These are phyloP conservation scores for Tigriopus japonicus DNA, from an alignment of 1,140 invertebrate species.

Conservation along the genomic window DNA sequence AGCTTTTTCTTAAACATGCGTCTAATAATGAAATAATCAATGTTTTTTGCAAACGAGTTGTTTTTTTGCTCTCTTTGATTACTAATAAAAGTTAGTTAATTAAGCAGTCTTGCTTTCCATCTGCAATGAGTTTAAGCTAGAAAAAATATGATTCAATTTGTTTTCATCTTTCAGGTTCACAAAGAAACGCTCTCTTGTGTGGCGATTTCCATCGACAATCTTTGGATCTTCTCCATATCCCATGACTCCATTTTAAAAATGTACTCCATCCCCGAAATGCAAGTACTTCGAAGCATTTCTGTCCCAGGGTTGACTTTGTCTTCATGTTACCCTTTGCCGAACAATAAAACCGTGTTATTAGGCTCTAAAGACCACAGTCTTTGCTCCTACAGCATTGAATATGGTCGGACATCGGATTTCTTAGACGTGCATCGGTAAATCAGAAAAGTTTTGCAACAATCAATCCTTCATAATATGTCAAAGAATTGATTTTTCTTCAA, in stretches of 20 bases:
- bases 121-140: too few species aligned
- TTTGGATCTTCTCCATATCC: slow-evolving; percentile 2
- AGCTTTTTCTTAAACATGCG: too few species aligned
- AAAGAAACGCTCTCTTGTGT: background rate
- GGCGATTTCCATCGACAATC: slow-evolving; percentile 3
- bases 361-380: background rate
- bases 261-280: slow-evolving; percentile 1
- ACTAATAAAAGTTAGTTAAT: too few species aligned
- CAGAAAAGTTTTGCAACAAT: background rate
- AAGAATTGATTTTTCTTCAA: background rate
- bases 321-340: background rate
- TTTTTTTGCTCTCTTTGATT: too few species aligned
- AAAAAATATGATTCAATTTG: too few species aligned
- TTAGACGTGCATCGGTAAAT: background rate
- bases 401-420: background rate
- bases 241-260: slow-evolving; percentile 3
- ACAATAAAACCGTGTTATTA: slow-evolving; percentile 3
- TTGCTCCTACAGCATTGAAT: slow-evolving; percentile 4
- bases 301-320: background rate
- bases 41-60: too few species aligned
- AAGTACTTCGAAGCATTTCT: background rate
- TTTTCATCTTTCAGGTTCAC: background rate
- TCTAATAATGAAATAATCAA: too few species aligned
- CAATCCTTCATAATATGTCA: background rate
- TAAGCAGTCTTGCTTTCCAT: too few species aligned